Evolutionary conservation across 2,888 invertebrate species (phyloP).

Genomic region (Elegia similella): DNA sequence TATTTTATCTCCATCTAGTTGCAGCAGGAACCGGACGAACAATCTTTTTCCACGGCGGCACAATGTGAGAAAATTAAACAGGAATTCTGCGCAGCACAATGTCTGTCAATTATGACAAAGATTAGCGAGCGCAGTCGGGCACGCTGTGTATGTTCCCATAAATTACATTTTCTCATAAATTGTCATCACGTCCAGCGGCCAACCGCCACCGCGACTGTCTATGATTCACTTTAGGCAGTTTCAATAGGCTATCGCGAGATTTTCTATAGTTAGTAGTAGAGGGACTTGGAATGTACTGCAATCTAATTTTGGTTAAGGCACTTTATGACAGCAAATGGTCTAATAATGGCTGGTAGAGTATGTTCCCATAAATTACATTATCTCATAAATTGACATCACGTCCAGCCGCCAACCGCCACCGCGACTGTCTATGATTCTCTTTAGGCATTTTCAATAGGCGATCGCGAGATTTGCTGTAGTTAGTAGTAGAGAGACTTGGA

Average conservation of each 20-base stretch:
- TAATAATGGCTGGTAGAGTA: no score
- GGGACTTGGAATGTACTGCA: no score
- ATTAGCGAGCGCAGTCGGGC: conserved; percentile 39
- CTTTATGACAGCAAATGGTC: no score
- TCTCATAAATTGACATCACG: conserved; percentile 14
- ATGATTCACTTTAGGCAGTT: conserved; percentile 18
- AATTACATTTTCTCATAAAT: conserved; percentile 31
- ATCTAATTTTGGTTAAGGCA: no score
- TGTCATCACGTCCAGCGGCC: conserved; percentile 9
- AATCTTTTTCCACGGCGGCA: conserved; percentile 11
- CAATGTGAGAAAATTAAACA: conserved; percentile 13
- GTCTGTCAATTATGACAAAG: conserved; percentile 33
- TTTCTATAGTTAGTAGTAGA: not conserved
- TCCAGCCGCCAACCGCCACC: not conserved
- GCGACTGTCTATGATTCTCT: conserved; percentile 19
- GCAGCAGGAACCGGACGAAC: not conserved
- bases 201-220: not conserved
- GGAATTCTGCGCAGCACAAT: conserved; percentile 22
- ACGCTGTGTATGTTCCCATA: conserved; percentile 32
- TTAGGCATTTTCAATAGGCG: not conserved
- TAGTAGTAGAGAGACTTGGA: no score
- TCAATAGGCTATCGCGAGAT: conserved; percentile 13
- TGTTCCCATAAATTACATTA: conserved; percentile 34
- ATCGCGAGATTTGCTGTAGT: conserved; percentile 14
- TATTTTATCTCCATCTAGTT: no score